Evolutionary conservation across 2,797 vertebrate species (phyloP).

Genomic region (Platyrinchus mystaceus): DNA sequence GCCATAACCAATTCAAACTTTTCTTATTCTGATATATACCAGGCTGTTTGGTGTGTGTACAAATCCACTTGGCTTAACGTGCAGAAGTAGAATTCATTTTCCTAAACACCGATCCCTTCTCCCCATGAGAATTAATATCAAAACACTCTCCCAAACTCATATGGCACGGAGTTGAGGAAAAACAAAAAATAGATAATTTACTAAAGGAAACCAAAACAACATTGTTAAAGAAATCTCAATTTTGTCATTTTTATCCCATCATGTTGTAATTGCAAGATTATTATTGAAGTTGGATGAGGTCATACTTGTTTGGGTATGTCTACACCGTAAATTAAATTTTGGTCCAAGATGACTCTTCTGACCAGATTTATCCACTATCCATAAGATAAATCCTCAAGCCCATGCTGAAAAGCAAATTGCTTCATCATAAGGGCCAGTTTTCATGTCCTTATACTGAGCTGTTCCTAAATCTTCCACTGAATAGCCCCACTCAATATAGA

Average conservation of each 20-base stretch:
- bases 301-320: slow-evolving; percentile 27
- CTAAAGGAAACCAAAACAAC: background rate
- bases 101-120: background rate
- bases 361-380: background rate
- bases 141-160: background rate
- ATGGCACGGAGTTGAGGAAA: background rate
- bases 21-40: slow-evolving; percentile 61
- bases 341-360: slow-evolving; percentile 5
- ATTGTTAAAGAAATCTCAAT: background rate
- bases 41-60: slow-evolving; percentile 42
- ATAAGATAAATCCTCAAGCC: slow-evolving; percentile 16
- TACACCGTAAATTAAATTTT: slow-evolving; percentile 50
- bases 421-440: background rate
- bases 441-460: background rate
- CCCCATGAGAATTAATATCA: background rate
- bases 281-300: slow-evolving; percentile 45
- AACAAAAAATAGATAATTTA: background rate
- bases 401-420: slow-evolving; percentile 18
- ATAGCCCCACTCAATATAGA: background rate
- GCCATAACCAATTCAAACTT: slow-evolving; percentile 71
- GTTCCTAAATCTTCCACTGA: background rate
- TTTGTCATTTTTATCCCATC: background rate
- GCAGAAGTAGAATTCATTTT: slow-evolving; percentile 15
- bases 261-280: slow-evolving; percentile 21
- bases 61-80: background rate